Conservation (phyloP, 2,797 vertebrate species). For the Tapera naevia region DNA sequence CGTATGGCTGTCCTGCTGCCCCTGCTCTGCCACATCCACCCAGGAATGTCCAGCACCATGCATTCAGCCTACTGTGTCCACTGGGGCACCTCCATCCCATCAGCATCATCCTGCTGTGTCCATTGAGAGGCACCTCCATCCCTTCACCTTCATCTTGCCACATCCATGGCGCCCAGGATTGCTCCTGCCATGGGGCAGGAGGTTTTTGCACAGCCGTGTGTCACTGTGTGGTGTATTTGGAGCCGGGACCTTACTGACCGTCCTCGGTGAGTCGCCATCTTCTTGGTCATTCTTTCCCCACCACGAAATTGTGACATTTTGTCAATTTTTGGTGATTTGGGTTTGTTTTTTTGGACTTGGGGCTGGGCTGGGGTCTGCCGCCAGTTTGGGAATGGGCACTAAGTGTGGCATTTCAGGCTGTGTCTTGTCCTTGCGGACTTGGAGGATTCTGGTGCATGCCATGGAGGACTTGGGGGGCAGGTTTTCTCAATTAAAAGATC, state of each 20-base stretch:
- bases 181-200: not conserved
- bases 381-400: rapidly evolving
- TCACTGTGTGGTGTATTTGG: constrained; percentile 41
- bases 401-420: rapidly evolving
- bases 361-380: not conserved
- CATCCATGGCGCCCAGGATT: not conserved
- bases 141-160: not conserved
- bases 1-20: not conserved
- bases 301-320: not conserved
- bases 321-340: not conserved
- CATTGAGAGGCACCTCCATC: not conserved
- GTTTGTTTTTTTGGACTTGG: not conserved
- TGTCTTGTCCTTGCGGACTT: not conserved
- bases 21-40: not conserved
- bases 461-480: rapidly evolving
- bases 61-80: too few species aligned
- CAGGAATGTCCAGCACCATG: rapidly evolving
- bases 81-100: too few species aligned
- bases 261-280: constrained; percentile 10
- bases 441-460: rapidly evolving
- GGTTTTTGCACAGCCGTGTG: constrained; percentile 11
- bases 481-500: not conserved
- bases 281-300: not conserved
- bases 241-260: rapidly evolving
- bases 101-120: not conserved